Evolutionary conservation across 2,888 invertebrate species (phyloP).

Genomic region (Euplexia lucipara): DNA sequence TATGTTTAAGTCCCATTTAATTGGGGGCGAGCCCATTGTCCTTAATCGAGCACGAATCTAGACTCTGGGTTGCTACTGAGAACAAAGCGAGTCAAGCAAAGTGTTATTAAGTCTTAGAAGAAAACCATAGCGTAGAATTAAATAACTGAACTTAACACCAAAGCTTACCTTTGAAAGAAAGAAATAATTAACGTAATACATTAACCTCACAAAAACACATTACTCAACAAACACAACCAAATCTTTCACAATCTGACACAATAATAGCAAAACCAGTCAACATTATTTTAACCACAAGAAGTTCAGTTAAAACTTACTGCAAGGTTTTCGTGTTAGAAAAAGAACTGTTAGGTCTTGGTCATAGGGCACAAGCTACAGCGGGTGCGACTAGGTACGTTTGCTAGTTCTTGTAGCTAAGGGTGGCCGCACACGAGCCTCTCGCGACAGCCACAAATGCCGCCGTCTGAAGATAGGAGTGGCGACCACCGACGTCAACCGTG

Average conservation of each 20-base stretch:
- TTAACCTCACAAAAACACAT: background rate
- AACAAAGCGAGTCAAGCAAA: too few species aligned
- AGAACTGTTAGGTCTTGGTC: slow-evolving; percentile 14
- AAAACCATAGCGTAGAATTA: too few species aligned
- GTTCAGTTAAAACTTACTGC: slow-evolving; percentile 39
- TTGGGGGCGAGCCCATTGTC: too few species aligned
- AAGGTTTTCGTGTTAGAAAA: slow-evolving; percentile 54
- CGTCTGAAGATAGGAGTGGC: too few species aligned
- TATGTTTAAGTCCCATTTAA: too few species aligned
- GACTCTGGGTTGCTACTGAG: too few species aligned
- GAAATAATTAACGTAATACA: background rate
- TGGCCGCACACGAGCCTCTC: too few species aligned
- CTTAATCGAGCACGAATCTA: too few species aligned
- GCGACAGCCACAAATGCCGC: too few species aligned
- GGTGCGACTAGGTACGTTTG: background rate
- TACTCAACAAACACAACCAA: slow-evolving; percentile 15
- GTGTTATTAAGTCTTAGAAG: too few species aligned
- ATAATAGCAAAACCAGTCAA: slow-evolving; percentile 38
- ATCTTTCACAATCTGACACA: slow-evolving; percentile 29
- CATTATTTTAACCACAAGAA: slow-evolving; percentile 38
- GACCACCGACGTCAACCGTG: too few species aligned
- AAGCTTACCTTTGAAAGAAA: background rate
- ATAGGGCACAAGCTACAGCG: background rate
- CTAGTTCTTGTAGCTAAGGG: too few species aligned
- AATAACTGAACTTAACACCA: background rate